phyloP scores from a whole-genome alignment of 2,888 invertebrate species.

The Oscheius onirici region DNA sequence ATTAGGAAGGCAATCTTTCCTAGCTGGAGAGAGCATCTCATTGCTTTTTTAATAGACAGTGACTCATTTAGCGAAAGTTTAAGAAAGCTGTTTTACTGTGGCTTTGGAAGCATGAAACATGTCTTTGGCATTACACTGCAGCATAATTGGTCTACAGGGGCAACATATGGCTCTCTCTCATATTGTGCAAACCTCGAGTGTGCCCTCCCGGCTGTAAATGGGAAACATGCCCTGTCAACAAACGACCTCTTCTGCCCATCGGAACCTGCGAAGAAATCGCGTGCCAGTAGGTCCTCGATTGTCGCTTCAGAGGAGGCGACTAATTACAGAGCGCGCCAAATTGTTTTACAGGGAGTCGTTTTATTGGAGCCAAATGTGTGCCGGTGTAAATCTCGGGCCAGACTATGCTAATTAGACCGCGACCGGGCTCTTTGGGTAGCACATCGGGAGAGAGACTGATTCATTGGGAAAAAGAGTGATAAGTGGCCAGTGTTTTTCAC shows the following conservation, averaged over 20 bases:
- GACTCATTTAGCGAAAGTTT: too few relatives aligned
- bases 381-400: conserved; percentile 26
- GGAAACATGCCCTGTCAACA: background rate
- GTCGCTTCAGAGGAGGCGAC: background rate
- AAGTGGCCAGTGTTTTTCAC: background rate
- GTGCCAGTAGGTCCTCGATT: background rate
- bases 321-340: conserved; percentile 8
- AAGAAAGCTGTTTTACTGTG: too few relatives aligned
- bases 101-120: too few relatives aligned
- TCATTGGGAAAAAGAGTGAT: background rate
- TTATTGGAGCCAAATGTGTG: conserved; percentile 25
- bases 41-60: too few relatives aligned
- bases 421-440: background rate
- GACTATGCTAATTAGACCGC: conserved; percentile 32
- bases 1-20: too few relatives aligned
- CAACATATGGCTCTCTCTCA: conserved; percentile 5
- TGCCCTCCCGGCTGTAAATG: conserved; percentile 2
- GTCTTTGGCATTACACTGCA: too few relatives aligned
- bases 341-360: conserved; percentile 18
- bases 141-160: background rate
- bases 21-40: too few relatives aligned
- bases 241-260: background rate
- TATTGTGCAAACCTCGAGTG: conserved; percentile 17
- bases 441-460: background rate
- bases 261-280: conserved; percentile 3